Evolutionary conservation across 1,140 invertebrate genomes (phyloP), one percentile per base, ranked within the genome.

Genomic region (Hormaphis cornu): DNA sequence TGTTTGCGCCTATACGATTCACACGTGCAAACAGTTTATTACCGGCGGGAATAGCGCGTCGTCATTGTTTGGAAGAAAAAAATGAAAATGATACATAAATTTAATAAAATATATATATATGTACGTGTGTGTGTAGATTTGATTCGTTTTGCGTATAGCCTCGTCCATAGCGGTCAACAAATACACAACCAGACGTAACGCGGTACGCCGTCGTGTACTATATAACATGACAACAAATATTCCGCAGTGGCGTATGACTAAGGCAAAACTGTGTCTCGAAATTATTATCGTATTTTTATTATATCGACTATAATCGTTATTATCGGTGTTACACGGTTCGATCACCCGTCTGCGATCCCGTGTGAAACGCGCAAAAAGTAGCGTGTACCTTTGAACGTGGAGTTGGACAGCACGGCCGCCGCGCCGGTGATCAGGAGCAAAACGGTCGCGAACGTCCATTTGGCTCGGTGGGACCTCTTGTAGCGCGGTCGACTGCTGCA

Each of bases 211-310:
- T 58, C 20, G 54, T 58, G 54, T 58, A 58, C 40, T 37, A n/a
- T n/a, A n/a, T n/a, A 1, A 58, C 33, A 58, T 24, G 40, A 40
- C 10, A 58, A 58, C 33, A 37, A 58, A n/a, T n/a, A n/a, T 58
- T 58, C 54, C 54, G 54, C 54, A 58, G 54, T 58, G 54, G 54
- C 54, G 40, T 58, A n/a, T 26, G 54, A 35, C 54, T 40, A 40
- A 37, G 54, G 40, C 54, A 40, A 58, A 58, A 18, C 53, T 56
- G 37, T 22, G 12, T 40, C 20, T 58, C 22, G 22, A 5, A 20
- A 7, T 44, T 5, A 2, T 48, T 9, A 22, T 1, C 12, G 12
- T 22, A 16, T 10, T 16, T 20, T 24, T 58, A 46, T 22, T 8
- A 20, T 22, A 1, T 22, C 6, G 1, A 22, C 9, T 16, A 22